phyloP scores from a whole-genome alignment of 1,140 invertebrate genomes.

The Patella vulgata region DNA sequence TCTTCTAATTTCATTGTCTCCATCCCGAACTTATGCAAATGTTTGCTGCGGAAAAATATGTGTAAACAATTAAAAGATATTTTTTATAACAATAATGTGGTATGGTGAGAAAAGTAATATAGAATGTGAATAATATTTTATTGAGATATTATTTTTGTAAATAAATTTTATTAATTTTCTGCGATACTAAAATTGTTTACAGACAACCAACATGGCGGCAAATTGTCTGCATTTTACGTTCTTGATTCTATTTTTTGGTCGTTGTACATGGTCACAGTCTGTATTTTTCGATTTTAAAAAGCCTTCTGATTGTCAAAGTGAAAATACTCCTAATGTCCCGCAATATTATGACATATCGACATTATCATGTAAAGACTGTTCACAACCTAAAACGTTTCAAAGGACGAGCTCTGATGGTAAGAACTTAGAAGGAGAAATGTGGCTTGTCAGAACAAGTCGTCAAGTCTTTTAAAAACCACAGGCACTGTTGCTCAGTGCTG shows the following conservation, averaged over 20 bases:
- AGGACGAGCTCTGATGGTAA: slow-evolving; percentile 27
- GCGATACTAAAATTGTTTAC: too few species aligned
- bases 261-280: too few species aligned
- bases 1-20: too few species aligned
- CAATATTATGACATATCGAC: slow-evolving; percentile 25
- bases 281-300: too few species aligned
- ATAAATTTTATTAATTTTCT: too few species aligned
- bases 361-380: slow-evolving; percentile 22
- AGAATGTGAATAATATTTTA: too few species aligned
- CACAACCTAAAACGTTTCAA: slow-evolving; percentile 20
- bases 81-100: too few species aligned
- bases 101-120: too few species aligned
- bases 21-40: too few species aligned
- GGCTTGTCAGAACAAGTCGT: neutral
- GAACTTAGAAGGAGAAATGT: neutral
- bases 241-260: neutral
- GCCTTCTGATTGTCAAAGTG: neutral
- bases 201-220: slow-evolving; percentile 53
- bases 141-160: too few species aligned
- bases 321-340: neutral
- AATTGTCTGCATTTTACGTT: slow-evolving; percentile 8
- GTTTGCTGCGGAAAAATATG: too few species aligned
- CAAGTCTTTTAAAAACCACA: neutral
- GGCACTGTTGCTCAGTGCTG: neutral
- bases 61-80: too few species aligned